Evolutionary conservation across 1,140 invertebrate genomes (phyloP).

Genomic region (Copidosoma floridanum): DNA sequence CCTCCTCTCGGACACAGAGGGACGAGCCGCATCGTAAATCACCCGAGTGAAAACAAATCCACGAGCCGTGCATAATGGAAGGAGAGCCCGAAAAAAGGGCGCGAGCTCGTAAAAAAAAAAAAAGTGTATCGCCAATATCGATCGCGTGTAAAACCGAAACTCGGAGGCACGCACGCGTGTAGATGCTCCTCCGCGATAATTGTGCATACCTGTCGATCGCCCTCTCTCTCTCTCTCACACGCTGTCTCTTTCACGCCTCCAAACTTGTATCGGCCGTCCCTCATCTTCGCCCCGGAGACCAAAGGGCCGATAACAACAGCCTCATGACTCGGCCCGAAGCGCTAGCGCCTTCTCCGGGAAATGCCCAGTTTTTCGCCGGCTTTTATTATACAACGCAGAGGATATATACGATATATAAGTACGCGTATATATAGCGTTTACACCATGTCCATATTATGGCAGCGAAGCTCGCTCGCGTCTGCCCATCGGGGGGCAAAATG

Average conservation of each 20-base stretch:
- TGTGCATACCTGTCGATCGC: constrained; percentile 3
- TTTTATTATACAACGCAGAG: not conserved
- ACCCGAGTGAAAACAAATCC: constrained; percentile 31
- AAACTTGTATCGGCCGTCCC: too few relatives aligned
- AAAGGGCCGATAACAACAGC: not conserved
- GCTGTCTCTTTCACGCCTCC: not conserved
- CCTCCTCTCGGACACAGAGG: not conserved
- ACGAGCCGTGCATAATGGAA: constrained; percentile 17
- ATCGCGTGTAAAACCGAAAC: constrained; percentile 7
- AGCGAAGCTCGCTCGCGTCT: too few relatives aligned
- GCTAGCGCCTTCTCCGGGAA: not conserved
- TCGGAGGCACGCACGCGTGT: not conserved
- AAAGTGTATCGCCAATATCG: constrained; percentile 15
- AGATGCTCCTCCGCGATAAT: not conserved
- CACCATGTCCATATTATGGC: too few relatives aligned
- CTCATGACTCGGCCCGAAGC: too few relatives aligned
- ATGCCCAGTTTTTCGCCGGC: not conserved
- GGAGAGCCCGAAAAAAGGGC: too few relatives aligned
- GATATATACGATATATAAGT: too few relatives aligned
- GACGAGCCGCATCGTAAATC: constrained; percentile 14
- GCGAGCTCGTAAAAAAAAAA: constrained; percentile 8
- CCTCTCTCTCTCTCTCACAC: too few relatives aligned
- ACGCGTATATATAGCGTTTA: too few relatives aligned
- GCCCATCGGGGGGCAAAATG: too few relatives aligned
- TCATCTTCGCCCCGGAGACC: too few relatives aligned